Base-by-base conservation (phyloP, 2,888 invertebrate species). In the Liodrosophila aerea region DNA sequence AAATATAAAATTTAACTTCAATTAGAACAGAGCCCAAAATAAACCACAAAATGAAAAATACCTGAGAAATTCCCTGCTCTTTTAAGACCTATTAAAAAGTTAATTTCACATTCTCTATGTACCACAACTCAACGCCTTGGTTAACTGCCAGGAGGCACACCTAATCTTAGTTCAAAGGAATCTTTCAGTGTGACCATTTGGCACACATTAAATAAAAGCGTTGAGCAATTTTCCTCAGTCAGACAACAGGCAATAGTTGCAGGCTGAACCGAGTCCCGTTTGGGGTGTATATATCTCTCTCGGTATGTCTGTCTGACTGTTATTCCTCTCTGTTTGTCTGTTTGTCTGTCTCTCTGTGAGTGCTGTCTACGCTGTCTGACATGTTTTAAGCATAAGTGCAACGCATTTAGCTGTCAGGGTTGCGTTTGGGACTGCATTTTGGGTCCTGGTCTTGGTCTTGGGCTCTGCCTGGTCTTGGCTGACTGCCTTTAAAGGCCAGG, bases 371-470 rank as follows among this genome's bases (percentile, higher is more conserved):
- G 73, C 59, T 62, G 76, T 72, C 83, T 78, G 78, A 75, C 76
- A 78, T 85, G 85, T 75, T 81, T 81, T 81, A 84, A 78, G 82
- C 81, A 76, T 81, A 83, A 83, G 83, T 81, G 81, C 78, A 76
- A 81, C 76, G 84, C 83, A 84, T 84, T 84, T 84, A 81, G 78
- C 85, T 83, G 83, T 85, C 83, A 83, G 60, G 54, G 57, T 44
- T 46, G 50, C 49, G 63, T 27, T 45, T 29, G 47, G 37, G 50
- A 50, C 41, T 56, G 56, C 54, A 39, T 43, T 46, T 36, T 27
- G 51, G 49, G 60, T 40, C 16, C 37, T 46, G 44, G 30, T 46
- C 46, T 54, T 50, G 64, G 69, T 73, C 82, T 64, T 67, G 73
- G 62, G n/a, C n/a, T n/a, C n/a, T n/a, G n/a, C n/a, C n/a, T n/a